These are phyloP conservation scores for Mesaphorura yosii DNA, from an alignment of 1,140 invertebrate genomes.

Conservation along the genomic window DNA sequence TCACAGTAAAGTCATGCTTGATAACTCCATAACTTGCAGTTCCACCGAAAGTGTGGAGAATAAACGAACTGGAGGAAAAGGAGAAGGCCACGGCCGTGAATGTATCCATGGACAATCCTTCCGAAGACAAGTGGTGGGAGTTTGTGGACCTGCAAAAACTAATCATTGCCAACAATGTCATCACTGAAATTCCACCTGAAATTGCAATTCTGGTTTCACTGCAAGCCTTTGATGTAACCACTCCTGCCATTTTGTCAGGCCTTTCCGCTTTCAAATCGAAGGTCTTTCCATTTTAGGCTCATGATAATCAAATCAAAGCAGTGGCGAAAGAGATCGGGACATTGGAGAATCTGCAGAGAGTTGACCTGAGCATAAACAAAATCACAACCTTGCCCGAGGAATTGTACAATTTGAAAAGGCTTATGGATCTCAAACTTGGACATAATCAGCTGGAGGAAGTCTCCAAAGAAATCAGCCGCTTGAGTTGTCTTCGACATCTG, in stretches of 20 bases:
- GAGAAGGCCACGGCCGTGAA: conserved; percentile 37
- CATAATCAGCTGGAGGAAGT: conserved; percentile 39
- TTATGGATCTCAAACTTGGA: conserved; percentile 36
- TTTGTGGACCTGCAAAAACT: conserved; percentile 43
- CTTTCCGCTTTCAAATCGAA: background rate
- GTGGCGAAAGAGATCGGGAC: conserved; percentile 22
- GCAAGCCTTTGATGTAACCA: conserved; percentile 42
- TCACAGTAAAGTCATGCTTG: background rate
- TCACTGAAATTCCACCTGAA: conserved; percentile 38
- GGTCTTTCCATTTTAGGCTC: conserved; percentile 18
- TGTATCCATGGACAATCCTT: conserved; percentile 38
- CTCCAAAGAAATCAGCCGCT: conserved; percentile 34
- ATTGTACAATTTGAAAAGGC: conserved; percentile 33
- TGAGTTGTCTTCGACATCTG: conserved; percentile 38
- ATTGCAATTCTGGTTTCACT: conserved; percentile 39
- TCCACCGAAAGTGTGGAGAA: conserved; percentile 41
- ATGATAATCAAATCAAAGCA: conserved; percentile 27
- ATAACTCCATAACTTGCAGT: conserved; percentile 33
- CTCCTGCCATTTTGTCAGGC: background rate
- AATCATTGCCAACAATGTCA: conserved; percentile 41
- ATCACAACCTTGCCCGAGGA: conserved; percentile 34
- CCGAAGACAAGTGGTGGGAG: conserved; percentile 46
- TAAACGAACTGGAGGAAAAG: conserved; percentile 40
- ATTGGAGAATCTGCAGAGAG: conserved; percentile 21
- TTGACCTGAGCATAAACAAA: conserved; percentile 42